Conservation (phyloP, 2,797 vertebrate genomes). For the Chromobotia macracanthus region DNA sequence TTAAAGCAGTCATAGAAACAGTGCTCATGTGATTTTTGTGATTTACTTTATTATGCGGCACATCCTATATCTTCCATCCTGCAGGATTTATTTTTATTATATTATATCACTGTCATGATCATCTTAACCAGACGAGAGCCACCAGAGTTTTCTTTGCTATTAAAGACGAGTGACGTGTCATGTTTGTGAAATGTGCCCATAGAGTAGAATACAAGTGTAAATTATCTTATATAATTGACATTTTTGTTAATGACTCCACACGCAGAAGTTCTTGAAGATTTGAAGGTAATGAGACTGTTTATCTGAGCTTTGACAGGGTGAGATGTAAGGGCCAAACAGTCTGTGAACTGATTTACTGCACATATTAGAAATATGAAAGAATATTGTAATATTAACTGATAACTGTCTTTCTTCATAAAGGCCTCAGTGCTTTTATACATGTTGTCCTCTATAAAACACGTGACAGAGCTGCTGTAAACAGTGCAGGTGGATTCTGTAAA, state of each 20-base stretch:
- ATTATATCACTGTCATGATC: too few species aligned
- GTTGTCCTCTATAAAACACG: too few species aligned
- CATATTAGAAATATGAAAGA: conserved; percentile 53
- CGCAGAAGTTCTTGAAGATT: too few species aligned
- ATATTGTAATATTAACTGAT: too few species aligned
- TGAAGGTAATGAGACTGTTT: conserved; percentile 58
- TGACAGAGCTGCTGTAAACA: too few species aligned
- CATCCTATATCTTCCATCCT: neutral
- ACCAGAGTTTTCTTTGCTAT: neutral
- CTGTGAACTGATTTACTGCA: conserved; percentile 45
- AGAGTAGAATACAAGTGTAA: conserved; percentile 53
- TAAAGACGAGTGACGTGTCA: conserved; percentile 47
- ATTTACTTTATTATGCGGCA: conserved; percentile 33
- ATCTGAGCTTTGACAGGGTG: conserved; percentile 56
- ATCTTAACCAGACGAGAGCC: neutral
- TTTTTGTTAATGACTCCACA: too few species aligned
- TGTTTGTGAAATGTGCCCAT: conserved; percentile 63
- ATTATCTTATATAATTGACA: conserved; percentile 57
- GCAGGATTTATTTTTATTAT: conserved; percentile 4
- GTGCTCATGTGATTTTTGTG: conserved; percentile 23
- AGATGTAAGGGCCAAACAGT: conserved; percentile 45
- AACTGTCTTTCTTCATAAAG: too few species aligned
- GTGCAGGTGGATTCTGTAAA: too few species aligned
- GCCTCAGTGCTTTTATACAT: too few species aligned
- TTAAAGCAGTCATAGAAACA: conserved; percentile 28